A percentile compares a stretch with the other conserved stretches of the same genome.
These are phyloP conservation scores for Entomobrya proxima DNA, from an alignment of 2,888 invertebrate genomes.

Conservation along the genomic window DNA sequence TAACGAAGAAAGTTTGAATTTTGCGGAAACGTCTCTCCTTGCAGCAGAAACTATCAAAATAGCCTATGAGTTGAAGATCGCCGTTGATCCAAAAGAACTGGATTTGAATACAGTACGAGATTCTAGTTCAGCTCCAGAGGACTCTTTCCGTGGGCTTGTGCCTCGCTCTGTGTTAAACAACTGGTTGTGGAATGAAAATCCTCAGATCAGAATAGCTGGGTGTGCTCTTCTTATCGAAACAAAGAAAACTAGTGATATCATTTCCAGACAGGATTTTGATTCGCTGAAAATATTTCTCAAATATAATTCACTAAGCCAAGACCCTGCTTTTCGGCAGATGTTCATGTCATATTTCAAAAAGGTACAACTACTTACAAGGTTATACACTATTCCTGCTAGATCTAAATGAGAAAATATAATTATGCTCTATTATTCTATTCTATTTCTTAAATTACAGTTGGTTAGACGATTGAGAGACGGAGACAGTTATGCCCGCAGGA, in stretches of 20 bases:
- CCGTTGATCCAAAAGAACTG: slow-evolving; percentile 41
- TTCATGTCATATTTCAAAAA: slow-evolving; percentile 85
- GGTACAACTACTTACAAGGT: slow-evolving; percentile 77
- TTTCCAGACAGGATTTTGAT: slow-evolving; percentile 82
- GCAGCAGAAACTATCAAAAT: slow-evolving; percentile 73
- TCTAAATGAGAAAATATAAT: too few species aligned
- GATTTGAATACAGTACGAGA: background rate
- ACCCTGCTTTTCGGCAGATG: slow-evolving; percentile 84
- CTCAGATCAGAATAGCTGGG: slow-evolving; percentile 84
- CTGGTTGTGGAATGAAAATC: slow-evolving; percentile 70
- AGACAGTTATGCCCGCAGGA: slow-evolving; percentile 66
- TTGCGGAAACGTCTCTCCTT: slow-evolving; percentile 66
- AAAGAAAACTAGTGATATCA: slow-evolving; percentile 84
- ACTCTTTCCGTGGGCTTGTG: slow-evolving; percentile 71
- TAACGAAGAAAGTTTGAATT: background rate
- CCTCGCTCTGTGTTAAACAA: slow-evolving; percentile 67
- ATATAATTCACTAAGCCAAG: slow-evolving; percentile 84
- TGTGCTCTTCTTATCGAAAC: slow-evolving; percentile 85
- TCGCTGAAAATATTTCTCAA: slow-evolving; percentile 82
- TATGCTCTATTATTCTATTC: too few species aligned
- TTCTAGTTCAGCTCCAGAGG: background rate
- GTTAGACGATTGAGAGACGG: slow-evolving; percentile 80
- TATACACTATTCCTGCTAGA: background rate
- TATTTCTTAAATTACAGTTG: slow-evolving; percentile 76
- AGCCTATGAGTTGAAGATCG: slow-evolving; percentile 69